phyloP scores from a whole-genome alignment of 2,888 invertebrate genomes.

The Orchesellides sinensis region DNA sequence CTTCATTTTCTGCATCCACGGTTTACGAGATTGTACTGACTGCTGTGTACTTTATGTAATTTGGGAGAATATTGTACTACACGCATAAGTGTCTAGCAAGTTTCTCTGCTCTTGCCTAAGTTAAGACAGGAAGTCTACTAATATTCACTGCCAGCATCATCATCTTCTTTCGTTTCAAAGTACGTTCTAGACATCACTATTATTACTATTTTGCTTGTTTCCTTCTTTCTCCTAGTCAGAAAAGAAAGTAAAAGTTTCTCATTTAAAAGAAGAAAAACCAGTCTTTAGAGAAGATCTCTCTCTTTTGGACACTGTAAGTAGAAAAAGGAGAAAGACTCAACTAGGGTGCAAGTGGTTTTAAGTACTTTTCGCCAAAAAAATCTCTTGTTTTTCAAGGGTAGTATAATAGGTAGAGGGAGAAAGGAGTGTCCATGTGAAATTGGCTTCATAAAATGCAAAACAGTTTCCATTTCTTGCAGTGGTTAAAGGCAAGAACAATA shows the following conservation, averaged over 20 bases:
- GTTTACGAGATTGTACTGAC: not conserved
- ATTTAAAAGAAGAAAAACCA: not conserved
- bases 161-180: too few relatives aligned
- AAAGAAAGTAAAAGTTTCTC: slow-evolving; percentile 16
- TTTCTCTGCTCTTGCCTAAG: too few relatives aligned
- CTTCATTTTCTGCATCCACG: not conserved
- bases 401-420: slow-evolving; percentile 1
- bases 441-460: slow-evolving; percentile 74
- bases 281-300: slow-evolving; percentile 32
- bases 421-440: slow-evolving; percentile 66
- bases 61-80: too few relatives aligned
- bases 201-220: too few relatives aligned
- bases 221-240: not conserved
- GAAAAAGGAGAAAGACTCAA: slow-evolving; percentile 30
- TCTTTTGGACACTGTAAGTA: slow-evolving; percentile 33
- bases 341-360: slow-evolving; percentile 71
- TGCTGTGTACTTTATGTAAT: too few relatives aligned
- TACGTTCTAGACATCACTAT: too few relatives aligned
- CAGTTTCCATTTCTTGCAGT: slow-evolving; percentile 64
- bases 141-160: not conserved
- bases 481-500: not conserved
- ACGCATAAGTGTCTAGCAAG: too few relatives aligned
- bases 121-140: not conserved
- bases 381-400: slow-evolving; percentile 50
- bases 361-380: slow-evolving; percentile 63